Evolutionary conservation across 2,113 vertebrate genomes (phyloP).

Genomic region (Etia nguti): DNA sequence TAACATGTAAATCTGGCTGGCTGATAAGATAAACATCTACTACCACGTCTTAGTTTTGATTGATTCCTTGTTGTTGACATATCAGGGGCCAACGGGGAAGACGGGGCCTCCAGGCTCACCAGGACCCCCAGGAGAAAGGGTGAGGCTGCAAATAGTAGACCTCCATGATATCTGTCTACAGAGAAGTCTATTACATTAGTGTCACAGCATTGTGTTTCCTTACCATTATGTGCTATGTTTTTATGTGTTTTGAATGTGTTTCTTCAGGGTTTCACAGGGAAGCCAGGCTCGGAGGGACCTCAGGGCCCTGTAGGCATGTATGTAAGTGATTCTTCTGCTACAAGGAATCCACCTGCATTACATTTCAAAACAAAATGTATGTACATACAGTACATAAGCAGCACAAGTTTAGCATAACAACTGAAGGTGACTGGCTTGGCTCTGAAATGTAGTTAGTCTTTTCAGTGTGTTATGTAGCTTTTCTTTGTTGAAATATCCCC

Average conservation of each 20-base stretch:
- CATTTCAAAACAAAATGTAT: neutral
- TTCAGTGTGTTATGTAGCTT: neutral
- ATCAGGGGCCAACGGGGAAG: slow-evolving; percentile 75
- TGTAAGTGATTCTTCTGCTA: slow-evolving; percentile 76
- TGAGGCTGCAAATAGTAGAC: slow-evolving; percentile 37
- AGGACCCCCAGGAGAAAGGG: slow-evolving; percentile 73
- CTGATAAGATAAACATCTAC: neutral
- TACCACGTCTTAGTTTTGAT: neutral
- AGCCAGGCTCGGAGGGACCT: slow-evolving; percentile 75
- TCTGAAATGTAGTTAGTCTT: neutral
- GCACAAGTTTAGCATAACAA: neutral
- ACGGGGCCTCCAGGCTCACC: slow-evolving; percentile 66
- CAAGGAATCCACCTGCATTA: neutral
- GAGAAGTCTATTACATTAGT: neutral
- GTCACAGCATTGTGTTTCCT: neutral
- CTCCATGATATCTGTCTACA: neutral
- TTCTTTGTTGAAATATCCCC: neutral
- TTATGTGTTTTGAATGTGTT: neutral
- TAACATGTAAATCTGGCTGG: neutral
- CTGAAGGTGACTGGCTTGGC: neutral
- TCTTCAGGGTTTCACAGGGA: slow-evolving; percentile 81
- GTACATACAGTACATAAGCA: neutral
- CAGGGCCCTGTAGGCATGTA: slow-evolving; percentile 85
- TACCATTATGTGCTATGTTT: neutral
- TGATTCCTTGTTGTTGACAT: neutral